Evolutionary conservation across 2,888 invertebrate species (phyloP), one percentile per base, ranked within the genome.

Genomic region (Magallana nippona): DNA sequence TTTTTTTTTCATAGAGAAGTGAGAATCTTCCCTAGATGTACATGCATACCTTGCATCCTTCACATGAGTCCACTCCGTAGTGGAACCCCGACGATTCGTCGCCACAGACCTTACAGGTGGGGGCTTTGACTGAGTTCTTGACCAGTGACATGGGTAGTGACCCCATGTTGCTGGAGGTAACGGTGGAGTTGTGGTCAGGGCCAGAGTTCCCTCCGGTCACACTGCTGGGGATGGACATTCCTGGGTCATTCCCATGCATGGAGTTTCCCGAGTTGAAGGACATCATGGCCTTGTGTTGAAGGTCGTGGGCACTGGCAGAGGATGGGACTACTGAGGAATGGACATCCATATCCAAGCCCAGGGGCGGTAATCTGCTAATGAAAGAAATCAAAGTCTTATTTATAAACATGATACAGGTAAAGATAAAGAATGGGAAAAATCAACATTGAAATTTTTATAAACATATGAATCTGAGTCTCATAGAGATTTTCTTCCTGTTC

Each of bases 41-140:
- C 44, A 44, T 71, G 19, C 91, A 85, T 84, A 93, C 93, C 92
- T 94, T 94, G 87, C 94, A 94, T 60, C 94, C 94, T 87, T 94
- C 94, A 86, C 94, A 94, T 3, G 93, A 93, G 88, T 94, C 93
- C 8, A 94, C 94, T 2, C 94, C 94, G 87, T 94, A 94, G 85
- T 94, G 94, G 85, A 93, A 94, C 17, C 94, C 94, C 3, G 93
- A 93, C 5, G 93, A 93, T 86, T 93, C 93, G 83, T 93, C 93
- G 8, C 92, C 92, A 84, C 94, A 93, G 62, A 94, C 93, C 87
- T 91, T 93, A 88, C 94, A 94, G 56, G 90, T 90, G 10, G 93
- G 93, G 19, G 93, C 88, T 84, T 91, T 91, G 56, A 87, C 87
- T 15, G 89, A 89, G 55, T 88, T 86, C 83, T 88, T 89, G 11